Base-by-base conservation (phyloP, 2,888 invertebrate genomes). In the Anodontia alba region DNA sequence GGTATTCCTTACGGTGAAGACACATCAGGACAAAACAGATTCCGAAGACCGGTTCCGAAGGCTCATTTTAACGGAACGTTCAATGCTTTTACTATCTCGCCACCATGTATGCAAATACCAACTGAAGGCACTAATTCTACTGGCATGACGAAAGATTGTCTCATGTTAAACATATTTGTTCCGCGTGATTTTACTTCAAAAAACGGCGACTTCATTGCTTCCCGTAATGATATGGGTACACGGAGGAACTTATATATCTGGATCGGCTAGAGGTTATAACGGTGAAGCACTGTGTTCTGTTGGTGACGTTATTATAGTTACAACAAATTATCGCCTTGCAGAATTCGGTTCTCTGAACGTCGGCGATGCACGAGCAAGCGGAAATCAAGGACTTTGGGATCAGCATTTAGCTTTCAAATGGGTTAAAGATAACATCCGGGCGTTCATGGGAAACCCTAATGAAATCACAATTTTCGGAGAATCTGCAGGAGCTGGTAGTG, bases 361-460 rank as follows among this genome's bases (percentile, higher is more conserved):
- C 26, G 51, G 33, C n/a, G 75, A 82, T 42, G 78, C 78, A 2
- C 8, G 36, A 17, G 57, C 78, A 15, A 49, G 49, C 17, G 85
- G 85, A 17, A 85, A 85, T 72, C 78, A 82, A 54, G 85, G 85
- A 12, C 71, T 85, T 2, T 85, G 85, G 85, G 85, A 85, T 31
- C 85, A 85, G 38, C 85, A 80, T 17, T 43, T 85, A 2, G 85
- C 80, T 1, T 70, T 85, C 3, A 76, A 80, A 70, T 85, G 85
- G 85, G 80, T 85, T 10, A 78, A 82, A 72, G 54, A 82, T 7
- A 82, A 85, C 54, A 85, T 85, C 7, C 57, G 26, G 15, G 66
- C 73, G 15, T 85, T 82, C 46, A 36, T 42, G 17, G 85, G 85
- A n/a, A 51, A 85, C 26, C 78, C 76, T 12, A 38, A 73, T 46